These are phyloP conservation scores for Drosophila subsilvestris DNA, from an alignment of 2,888 invertebrate genomes.

Conservation along the genomic window DNA sequence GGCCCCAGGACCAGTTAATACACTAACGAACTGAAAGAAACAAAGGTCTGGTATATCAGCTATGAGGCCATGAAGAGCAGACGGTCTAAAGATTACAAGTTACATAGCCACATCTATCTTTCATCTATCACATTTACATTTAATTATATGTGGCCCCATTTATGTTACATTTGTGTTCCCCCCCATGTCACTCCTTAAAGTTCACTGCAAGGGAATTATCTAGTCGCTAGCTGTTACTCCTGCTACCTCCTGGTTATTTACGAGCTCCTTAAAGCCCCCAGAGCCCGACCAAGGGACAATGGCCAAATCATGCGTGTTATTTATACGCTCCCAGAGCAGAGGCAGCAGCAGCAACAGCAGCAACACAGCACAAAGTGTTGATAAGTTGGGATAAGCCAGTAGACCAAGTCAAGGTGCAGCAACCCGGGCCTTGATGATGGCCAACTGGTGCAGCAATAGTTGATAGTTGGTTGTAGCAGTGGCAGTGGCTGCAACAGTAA, in stretches of 20 bases:
- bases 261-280: conserved; percentile 10
- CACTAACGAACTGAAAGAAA: conserved; percentile 28
- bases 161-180: no score
- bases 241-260: conserved; percentile 9
- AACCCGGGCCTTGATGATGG: conserved; percentile 1
- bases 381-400: conserved; percentile 31
- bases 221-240: background rate
- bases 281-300: conserved; percentile 42
- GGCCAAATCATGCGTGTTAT: conserved; percentile 62
- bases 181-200: background rate
- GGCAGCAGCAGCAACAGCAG: conserved; percentile 20
- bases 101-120: background rate
- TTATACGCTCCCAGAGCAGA: conserved; percentile 34
- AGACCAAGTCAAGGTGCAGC: conserved; percentile 37
- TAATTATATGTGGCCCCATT: no score
- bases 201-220: conserved; percentile 1
- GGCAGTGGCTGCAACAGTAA: background rate
- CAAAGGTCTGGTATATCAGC: background rate
- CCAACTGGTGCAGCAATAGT: conserved; percentile 24
- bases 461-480: background rate
- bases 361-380: conserved; percentile 29
- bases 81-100: no score
- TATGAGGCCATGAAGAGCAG: background rate
- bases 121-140: background rate
- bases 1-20: conserved; percentile 49